phyloP scores from a whole-genome alignment of 1,140 invertebrate genomes.

The Vollenhovia emeryi region DNA sequence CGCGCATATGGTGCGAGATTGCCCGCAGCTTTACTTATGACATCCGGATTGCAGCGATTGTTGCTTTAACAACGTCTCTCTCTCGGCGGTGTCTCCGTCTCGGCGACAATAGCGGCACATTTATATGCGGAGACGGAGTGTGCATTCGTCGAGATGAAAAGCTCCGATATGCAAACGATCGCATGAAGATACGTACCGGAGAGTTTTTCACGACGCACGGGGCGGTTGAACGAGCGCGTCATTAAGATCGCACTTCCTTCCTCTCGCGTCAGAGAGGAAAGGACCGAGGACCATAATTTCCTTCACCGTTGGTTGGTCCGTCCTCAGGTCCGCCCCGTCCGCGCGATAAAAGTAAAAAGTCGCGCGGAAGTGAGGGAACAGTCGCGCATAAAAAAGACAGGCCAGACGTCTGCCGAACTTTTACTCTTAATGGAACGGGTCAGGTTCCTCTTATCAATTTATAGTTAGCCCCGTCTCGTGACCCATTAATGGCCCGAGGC shows the following conservation, averaged over 20 bases:
- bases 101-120: conserved; percentile 22
- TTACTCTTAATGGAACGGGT: conserved; percentile 72
- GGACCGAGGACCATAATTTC: conserved; percentile 26
- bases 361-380: conserved; percentile 4
- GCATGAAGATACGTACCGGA: conserved; percentile 11
- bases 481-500: conserved; percentile 79
- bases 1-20: background rate
- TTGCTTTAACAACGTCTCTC: conserved; percentile 11
- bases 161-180: conserved; percentile 47
- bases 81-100: background rate
- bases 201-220: conserved; percentile 30
- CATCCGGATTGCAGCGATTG: conserved; percentile 11
- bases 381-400: conserved; percentile 36
- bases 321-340: background rate
- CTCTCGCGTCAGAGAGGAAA: background rate
- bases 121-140: conserved; percentile 1
- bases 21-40: background rate
- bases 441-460: conserved; percentile 78
- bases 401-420: conserved; percentile 53
- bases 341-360: conserved; percentile 48
- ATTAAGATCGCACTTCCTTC: conserved; percentile 53
- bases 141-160: conserved; percentile 36
- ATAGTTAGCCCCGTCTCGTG: conserved; percentile 77
- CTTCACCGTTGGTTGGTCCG: conserved; percentile 31
- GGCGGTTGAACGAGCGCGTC: conserved; percentile 32